These are phyloP conservation scores for Pelochelys cantorii DNA, from an alignment of 2,797 vertebrate species.

Conservation along the genomic window DNA sequence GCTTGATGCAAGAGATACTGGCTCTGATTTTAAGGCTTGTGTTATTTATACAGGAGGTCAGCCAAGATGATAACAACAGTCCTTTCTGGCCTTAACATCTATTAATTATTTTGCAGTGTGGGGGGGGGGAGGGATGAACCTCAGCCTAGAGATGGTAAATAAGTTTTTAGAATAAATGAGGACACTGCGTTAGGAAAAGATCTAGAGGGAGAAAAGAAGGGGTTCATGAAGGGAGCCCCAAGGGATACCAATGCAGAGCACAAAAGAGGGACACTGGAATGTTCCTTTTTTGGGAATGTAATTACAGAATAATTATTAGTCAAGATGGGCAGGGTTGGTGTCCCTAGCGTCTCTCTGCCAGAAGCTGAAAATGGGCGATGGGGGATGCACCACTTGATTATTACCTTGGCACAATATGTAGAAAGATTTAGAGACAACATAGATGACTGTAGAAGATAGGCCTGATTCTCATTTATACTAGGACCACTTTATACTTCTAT, in stretches of 20 bases:
- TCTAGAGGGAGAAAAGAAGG: neutral
- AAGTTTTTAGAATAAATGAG: neutral
- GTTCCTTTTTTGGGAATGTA: neutral
- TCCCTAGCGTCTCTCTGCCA: no score
- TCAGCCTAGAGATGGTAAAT: neutral
- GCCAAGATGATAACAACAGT: neutral
- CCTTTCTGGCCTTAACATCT: neutral
- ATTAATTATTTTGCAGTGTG: neutral
- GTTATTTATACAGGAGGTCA: neutral
- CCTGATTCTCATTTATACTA: neutral
- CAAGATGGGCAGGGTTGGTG: no score
- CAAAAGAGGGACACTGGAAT: neutral
- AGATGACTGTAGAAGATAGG: neutral
- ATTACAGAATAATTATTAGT: neutral
- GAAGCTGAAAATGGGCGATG: no score
- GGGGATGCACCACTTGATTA: no score
- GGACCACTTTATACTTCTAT: neutral
- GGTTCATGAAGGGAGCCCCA: neutral
- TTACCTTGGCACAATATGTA: no score
- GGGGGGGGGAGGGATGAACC: neutral
- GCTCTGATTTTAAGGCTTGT: neutral
- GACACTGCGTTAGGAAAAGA: neutral
- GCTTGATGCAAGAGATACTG: neutral
- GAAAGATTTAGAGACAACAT: neutral
- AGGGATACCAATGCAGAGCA: neutral